Conservation (phyloP, 2,113 vertebrate genomes). For the Antechinus flavipes region DNA sequence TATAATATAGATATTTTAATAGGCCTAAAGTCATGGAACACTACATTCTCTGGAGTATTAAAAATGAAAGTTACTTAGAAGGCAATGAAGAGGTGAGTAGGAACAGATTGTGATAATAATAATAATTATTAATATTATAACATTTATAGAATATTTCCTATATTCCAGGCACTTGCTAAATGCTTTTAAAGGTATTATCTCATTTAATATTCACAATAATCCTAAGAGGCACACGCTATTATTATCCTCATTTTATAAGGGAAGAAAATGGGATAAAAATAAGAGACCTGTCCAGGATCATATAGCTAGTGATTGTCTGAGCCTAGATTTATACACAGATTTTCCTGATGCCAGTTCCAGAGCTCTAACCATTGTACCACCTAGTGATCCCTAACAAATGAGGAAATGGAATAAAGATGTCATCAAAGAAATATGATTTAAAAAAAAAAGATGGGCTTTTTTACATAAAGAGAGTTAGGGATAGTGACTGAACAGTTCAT, state of each 20-base stretch:
- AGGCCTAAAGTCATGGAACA: not conserved
- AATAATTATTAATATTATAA: not conserved
- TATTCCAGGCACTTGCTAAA: not conserved
- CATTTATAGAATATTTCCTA: not conserved
- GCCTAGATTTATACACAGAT: not conserved
- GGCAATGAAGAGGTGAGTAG: not conserved
- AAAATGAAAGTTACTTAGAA: not conserved
- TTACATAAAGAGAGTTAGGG: not conserved
- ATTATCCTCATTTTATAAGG: too few species aligned
- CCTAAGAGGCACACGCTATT: too few species aligned
- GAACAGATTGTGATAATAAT: not conserved
- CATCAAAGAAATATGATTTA: not conserved
- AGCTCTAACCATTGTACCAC: not conserved
- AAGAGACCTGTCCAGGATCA: not conserved
- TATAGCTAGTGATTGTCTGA: not conserved
- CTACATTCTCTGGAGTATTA: not conserved
- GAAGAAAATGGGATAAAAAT: not conserved
- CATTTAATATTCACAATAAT: not conserved
- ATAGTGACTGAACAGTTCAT: not conserved
- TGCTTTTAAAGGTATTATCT: not conserved
- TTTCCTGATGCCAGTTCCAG: not conserved
- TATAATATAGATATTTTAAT: not conserved
- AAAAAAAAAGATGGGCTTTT: not conserved
- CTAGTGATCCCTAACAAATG: not conserved
- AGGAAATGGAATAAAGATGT: not conserved